These are phyloP conservation scores for Calypte anna DNA, from an alignment of 2,113 vertebrate genomes.

Conservation along the genomic window DNA sequence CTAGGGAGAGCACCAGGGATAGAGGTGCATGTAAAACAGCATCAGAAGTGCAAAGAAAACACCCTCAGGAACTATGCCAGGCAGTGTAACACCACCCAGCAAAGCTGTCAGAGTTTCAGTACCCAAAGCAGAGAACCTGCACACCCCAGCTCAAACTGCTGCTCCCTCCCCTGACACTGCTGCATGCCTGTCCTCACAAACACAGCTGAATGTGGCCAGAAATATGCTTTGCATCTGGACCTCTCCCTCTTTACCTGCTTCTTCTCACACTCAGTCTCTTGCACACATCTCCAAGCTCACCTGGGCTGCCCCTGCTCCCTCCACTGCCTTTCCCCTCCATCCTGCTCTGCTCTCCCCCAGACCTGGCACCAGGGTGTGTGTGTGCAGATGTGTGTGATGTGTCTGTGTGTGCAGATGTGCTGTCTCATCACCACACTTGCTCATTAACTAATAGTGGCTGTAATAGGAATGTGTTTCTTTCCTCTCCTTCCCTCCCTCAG, in stretches of 20 bases:
- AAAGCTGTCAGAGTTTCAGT: neutral
- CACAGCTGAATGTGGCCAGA: neutral
- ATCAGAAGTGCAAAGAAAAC: neutral
- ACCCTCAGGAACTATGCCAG: neutral
- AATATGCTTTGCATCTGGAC: neutral
- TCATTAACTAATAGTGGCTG: slow-evolving; percentile 33
- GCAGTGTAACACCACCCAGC: neutral
- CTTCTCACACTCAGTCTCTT: neutral
- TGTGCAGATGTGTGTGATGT: neutral
- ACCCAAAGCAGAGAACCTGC: neutral
- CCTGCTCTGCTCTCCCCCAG: neutral
- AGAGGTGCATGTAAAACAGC: neutral
- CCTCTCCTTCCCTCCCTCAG: neutral
- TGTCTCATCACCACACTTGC: neutral
- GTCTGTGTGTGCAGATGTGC: neutral
- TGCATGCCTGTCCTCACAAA: neutral
- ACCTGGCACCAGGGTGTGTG: neutral
- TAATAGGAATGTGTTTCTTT: neutral
- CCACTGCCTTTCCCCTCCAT: neutral
- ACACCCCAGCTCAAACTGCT: neutral
- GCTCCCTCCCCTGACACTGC: neutral
- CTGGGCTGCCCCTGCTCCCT: neutral
- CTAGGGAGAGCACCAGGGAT: neutral
- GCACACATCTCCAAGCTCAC: neutral
- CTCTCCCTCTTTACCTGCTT: neutral